Percentiles rank a stretch among this genome's conserved stretches.
These are phyloP conservation scores for Brotula barbata DNA, from an alignment of 2,797 vertebrate species.

Conservation along the genomic window DNA sequence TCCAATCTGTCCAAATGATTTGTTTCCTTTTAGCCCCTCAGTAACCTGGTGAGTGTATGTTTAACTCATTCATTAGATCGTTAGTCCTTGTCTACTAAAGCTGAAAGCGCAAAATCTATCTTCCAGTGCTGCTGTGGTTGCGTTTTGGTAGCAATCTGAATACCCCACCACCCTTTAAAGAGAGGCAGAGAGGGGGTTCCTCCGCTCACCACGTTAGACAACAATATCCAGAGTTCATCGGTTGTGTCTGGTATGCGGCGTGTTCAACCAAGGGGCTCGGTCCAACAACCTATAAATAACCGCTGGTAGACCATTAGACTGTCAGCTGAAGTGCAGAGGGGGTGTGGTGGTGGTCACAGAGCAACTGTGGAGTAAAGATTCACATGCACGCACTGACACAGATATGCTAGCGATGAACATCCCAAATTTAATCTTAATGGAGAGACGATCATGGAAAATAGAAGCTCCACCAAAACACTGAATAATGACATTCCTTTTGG, in stretches of 20 bases:
- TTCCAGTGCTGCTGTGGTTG: neutral
- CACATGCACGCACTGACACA: slow-evolving; percentile 12
- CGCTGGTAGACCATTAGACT: slow-evolving; percentile 41
- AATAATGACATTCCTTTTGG: neutral
- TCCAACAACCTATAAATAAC: slow-evolving; percentile 62
- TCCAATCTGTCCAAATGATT: neutral
- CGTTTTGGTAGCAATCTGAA: slow-evolving; percentile 18
- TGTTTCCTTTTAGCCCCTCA: neutral
- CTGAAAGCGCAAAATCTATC: slow-evolving; percentile 4
- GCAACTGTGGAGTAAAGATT: slow-evolving; percentile 8
- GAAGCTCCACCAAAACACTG: neutral
- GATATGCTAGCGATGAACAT: neutral
- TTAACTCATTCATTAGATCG: neutral
- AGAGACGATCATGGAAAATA: neutral
- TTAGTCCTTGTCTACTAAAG: neutral
- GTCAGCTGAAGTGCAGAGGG: slow-evolving; percentile 20
- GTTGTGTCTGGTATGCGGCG: slow-evolving; percentile 55
- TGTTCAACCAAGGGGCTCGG: slow-evolving; percentile 37
- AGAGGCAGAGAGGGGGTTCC: slow-evolving; percentile 27
- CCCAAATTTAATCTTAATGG: neutral
- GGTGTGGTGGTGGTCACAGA: slow-evolving; percentile 7
- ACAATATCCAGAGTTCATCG: slow-evolving; percentile 55
- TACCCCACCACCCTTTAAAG: slow-evolving; percentile 8
- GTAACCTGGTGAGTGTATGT: neutral
- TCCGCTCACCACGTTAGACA: slow-evolving; percentile 35